A percentile compares a stretch with the other conserved stretches of the same genome.
These are phyloP conservation scores for Semaprochilodus insignis DNA, from an alignment of 2,797 vertebrate genomes.

Conservation along the genomic window DNA sequence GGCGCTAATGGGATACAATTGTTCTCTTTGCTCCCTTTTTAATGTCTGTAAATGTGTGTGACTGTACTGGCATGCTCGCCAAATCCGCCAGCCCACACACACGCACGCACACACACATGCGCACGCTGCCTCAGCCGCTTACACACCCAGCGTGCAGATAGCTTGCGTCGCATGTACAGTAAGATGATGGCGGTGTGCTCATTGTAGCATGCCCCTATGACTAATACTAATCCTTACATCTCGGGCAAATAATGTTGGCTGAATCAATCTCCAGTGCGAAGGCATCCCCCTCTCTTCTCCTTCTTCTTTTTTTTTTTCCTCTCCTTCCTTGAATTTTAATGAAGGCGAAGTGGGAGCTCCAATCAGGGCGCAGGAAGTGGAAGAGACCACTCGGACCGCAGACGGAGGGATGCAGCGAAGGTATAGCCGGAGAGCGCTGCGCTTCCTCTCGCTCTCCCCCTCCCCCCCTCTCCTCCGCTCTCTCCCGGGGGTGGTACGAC, in stretches of 20 bases:
- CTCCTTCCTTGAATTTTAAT: slow-evolving; percentile 67
- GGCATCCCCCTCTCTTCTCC: slow-evolving; percentile 58
- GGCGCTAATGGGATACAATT: slow-evolving; percentile 12
- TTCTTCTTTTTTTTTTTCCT: slow-evolving; percentile 56
- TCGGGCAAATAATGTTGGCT: slow-evolving; percentile 57
- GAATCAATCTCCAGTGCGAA: slow-evolving; percentile 59
- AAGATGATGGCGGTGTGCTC: slow-evolving; percentile 32
- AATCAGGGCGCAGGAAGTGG: slow-evolving; percentile 72
- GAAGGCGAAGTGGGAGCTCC: slow-evolving; percentile 71
- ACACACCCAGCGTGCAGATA: slow-evolving; percentile 30
- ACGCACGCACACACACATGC: slow-evolving; percentile 7
- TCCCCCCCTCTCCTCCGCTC: slow-evolving; percentile 57
- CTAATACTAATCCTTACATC: slow-evolving; percentile 57
- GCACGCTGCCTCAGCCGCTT: slow-evolving; percentile 36
- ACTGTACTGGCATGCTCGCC: slow-evolving; percentile 43
- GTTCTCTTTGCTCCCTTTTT: slow-evolving; percentile 32
- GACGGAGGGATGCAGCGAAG: slow-evolving; percentile 72
- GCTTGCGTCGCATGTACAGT: slow-evolving; percentile 33
- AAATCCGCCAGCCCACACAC: slow-evolving; percentile 29
- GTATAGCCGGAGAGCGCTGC: slow-evolving; percentile 68
- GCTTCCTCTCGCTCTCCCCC: slow-evolving; percentile 50
- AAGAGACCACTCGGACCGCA: slow-evolving; percentile 75
- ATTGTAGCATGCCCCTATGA: slow-evolving; percentile 49
- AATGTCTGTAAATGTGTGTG: slow-evolving; percentile 36
- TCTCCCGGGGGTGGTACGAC: slow-evolving; percentile 80